Percentiles rank a stretch among this genome's conserved stretches.
These are phyloP conservation scores for Taurulus bubalis DNA, from an alignment of 2,113 vertebrate species.

Conservation along the genomic window DNA sequence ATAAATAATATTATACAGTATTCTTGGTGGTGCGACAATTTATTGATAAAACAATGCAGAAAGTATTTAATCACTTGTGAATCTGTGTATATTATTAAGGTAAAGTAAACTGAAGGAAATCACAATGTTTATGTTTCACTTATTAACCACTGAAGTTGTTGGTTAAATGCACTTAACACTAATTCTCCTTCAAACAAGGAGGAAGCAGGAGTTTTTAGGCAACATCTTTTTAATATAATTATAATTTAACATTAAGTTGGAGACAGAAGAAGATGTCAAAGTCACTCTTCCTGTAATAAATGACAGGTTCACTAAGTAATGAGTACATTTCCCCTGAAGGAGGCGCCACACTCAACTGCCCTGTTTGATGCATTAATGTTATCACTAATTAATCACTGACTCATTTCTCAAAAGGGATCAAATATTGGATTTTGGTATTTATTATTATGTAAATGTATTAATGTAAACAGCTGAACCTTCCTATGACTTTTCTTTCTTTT, in stretches of 20 bases:
- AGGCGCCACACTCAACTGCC: neutral
- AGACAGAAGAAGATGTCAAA: too few relatives aligned
- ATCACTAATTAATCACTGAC: neutral
- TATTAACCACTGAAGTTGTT: neutral
- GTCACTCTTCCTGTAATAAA: too few relatives aligned
- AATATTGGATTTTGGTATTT: neutral
- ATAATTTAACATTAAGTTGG: too few relatives aligned
- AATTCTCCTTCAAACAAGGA: conserved; percentile 9
- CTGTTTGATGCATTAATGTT: neutral
- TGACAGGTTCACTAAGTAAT: too few relatives aligned
- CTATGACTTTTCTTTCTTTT: too few relatives aligned
- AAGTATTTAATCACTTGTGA: too few relatives aligned
- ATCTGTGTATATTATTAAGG: neutral
- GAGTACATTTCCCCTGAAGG: neutral
- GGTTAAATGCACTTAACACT: neutral
- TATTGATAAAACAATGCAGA: too few relatives aligned
- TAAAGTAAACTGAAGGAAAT: neutral
- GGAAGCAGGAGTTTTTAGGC: too few relatives aligned
- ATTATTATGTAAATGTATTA: neutral
- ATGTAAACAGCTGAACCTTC: too few relatives aligned
- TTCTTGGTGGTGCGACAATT: too few relatives aligned
- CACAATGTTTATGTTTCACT: neutral
- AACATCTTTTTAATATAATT: neutral
- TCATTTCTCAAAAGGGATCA: neutral
- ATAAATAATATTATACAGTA: too few relatives aligned